Evolutionary conservation across 2,888 invertebrate genomes (phyloP).

Genomic region (Idaea straminata): DNA sequence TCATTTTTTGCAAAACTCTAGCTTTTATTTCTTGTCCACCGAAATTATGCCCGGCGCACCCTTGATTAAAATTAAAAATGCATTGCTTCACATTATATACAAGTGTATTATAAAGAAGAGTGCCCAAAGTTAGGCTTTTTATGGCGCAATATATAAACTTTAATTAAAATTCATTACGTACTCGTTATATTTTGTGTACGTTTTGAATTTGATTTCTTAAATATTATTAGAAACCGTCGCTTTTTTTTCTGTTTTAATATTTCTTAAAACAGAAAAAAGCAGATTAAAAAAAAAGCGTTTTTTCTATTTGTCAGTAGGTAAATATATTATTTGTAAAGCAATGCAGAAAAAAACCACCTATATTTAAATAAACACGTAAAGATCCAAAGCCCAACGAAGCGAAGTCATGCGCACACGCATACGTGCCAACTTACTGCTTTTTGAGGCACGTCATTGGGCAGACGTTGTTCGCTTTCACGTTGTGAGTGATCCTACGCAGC

Average conservation of each 20-base stretch:
- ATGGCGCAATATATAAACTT: not conserved
- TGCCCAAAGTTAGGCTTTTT: not conserved
- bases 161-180: not conserved
- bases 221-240: not conserved
- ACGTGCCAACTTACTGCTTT: conserved; percentile 93
- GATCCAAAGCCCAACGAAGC: not conserved
- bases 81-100: not conserved
- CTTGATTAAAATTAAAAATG: conserved; percentile 22
- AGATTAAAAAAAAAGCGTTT: too few species aligned
- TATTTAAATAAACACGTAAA: not conserved
- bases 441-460: conserved; percentile 99
- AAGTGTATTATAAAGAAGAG: not conserved
- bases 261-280: too few species aligned
- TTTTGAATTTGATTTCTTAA: not conserved
- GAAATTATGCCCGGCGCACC: too few species aligned
- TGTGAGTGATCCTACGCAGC: conserved; percentile 96
- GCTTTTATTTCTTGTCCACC: too few species aligned
- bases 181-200: not conserved
- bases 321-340: not conserved
- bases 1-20: too few species aligned
- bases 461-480: conserved; percentile 99
- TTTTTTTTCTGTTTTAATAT: too few species aligned
- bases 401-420: not conserved
- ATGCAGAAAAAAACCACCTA: not conserved
- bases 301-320: too few species aligned